These are phyloP conservation scores for Oriolus oriolus DNA, from an alignment of 2,113 vertebrate genomes.

Conservation along the genomic window DNA sequence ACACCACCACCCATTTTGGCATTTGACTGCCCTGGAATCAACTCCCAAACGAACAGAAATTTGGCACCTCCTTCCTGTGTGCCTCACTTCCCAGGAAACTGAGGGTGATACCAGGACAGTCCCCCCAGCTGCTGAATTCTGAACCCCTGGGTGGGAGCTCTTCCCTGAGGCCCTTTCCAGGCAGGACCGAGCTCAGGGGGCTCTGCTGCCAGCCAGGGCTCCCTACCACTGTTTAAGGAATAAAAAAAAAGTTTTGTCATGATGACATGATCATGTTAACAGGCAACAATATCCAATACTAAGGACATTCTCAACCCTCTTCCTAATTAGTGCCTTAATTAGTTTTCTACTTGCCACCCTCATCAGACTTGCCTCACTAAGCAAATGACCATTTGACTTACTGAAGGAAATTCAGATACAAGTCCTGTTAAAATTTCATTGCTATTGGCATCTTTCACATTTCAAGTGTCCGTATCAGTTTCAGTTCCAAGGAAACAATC, in stretches of 20 bases:
- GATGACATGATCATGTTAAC: background rate
- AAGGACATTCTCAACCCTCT: background rate
- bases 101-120: background rate
- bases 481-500: background rate
- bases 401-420: background rate
- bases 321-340: background rate
- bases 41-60: background rate
- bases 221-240: background rate
- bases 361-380: background rate
- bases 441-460: background rate
- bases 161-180: fast-evolving
- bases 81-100: background rate
- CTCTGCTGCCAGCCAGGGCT: background rate
- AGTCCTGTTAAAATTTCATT: background rate
- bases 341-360: background rate
- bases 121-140: background rate
- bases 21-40: background rate
- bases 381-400: background rate
- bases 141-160: background rate
- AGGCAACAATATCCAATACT: background rate
- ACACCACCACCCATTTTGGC: background rate
- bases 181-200: background rate
- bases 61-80: background rate
- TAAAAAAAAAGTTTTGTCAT: background rate
- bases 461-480: background rate